Conservation (phyloP, 1,140 invertebrate species). For the Caenorhabditis latens region DNA sequence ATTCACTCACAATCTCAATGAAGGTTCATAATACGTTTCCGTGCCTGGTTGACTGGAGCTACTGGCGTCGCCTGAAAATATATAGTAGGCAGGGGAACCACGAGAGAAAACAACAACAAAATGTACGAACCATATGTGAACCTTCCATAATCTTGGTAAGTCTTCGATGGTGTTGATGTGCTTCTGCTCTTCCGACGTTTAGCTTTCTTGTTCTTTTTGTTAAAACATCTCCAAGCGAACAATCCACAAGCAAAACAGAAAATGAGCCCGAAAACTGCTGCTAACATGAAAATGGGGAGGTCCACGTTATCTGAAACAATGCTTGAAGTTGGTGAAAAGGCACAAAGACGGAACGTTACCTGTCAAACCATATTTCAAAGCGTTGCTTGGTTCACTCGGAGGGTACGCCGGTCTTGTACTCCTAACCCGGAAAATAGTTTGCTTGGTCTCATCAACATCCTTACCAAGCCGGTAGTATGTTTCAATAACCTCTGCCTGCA, state of each 20-base stretch:
- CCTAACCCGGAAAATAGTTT: constrained; percentile 45
- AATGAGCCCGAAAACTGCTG: constrained; percentile 8
- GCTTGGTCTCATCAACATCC: constrained; percentile 7
- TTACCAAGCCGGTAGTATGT: constrained; percentile 54
- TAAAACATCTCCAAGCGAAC: constrained; percentile 53
- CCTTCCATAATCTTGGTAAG: constrained; percentile 38
- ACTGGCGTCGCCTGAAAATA: constrained; percentile 30
- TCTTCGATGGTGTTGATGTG: constrained; percentile 21
- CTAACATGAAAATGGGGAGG: constrained; percentile 31
- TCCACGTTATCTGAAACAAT: constrained; percentile 3
- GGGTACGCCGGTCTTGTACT: constrained; percentile 46
- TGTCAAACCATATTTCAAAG: constrained; percentile 9
- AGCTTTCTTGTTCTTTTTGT: constrained; percentile 35
- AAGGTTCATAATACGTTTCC: constrained; percentile 60
- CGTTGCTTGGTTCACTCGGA: constrained; percentile 43
- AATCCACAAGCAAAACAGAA: constrained; percentile 30
- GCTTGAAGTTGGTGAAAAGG: background rate
- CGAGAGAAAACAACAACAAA: constrained; percentile 4
- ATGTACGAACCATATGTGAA: constrained; percentile 26
- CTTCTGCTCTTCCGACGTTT: constrained; percentile 36
- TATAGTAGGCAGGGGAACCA: background rate
- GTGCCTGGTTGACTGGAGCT: constrained; percentile 40
- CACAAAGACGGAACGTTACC: background rate
- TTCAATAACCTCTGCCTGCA: constrained; percentile 63
- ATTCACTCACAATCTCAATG: constrained; percentile 59